Percentiles rank a stretch among this genome's conserved stretches.
These are phyloP conservation scores for Aldabrachelys gigantea DNA, from an alignment of 2,113 vertebrate species.

Conservation along the genomic window DNA sequence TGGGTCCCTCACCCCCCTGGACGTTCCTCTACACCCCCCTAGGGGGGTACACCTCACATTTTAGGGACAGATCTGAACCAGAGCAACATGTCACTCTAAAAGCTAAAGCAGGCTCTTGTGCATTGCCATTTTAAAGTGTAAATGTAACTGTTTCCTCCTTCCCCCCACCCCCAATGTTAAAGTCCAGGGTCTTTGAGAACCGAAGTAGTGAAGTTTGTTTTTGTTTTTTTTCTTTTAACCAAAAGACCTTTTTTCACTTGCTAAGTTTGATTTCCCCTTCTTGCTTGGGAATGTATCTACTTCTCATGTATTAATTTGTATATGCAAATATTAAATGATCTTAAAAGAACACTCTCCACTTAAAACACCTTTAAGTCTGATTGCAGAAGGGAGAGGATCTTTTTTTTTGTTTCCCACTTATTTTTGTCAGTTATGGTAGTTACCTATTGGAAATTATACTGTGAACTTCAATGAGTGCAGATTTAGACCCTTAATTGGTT, in stretches of 20 bases:
- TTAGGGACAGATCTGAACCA: neutral
- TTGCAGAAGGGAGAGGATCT: neutral
- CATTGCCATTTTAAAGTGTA: neutral
- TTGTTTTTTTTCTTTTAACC: neutral
- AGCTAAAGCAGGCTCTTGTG: neutral
- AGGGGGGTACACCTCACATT: no score
- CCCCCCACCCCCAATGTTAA: neutral
- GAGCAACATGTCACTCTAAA: neutral
- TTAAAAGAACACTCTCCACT: neutral
- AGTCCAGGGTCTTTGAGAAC: neutral
- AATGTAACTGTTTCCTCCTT: neutral
- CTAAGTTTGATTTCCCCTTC: no score
- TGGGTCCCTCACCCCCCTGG: no score
- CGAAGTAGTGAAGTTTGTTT: neutral
- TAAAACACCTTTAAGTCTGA: neutral
- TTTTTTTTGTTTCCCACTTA: neutral
- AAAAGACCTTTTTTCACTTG: neutral
- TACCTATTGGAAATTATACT: neutral
- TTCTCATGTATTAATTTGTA: neutral
- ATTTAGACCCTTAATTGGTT: neutral
- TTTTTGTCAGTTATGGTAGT: neutral
- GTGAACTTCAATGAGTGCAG: neutral
- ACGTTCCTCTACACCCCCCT: no score
- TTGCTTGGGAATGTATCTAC: neutral
- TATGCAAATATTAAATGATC: neutral